Base-by-base conservation (phyloP, 1,140 invertebrate genomes). In the Achatina immaculata region DNA sequence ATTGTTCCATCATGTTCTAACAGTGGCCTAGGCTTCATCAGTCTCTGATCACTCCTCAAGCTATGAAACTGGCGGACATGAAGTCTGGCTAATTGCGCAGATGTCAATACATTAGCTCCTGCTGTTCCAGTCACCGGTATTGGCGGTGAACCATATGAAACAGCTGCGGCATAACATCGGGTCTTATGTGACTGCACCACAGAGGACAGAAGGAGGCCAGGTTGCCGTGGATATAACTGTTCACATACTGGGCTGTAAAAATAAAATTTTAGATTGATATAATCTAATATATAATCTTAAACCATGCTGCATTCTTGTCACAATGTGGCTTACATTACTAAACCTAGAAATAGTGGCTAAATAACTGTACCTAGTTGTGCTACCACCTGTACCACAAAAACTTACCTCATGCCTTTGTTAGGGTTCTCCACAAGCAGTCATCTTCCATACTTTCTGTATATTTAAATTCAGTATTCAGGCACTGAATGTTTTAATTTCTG, bases 41-140 rank as follows among this genome's bases (percentile, higher is more conserved):
- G 40, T 11, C 62, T 43, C 1, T 48, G 36, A 58, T 51, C 69
- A 40, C 24, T 3, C 28, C 69, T 43, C 14, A 62, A n/a, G 31
- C 38, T 48, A 40, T 81, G 55, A 24, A 78, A 24, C 45, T 78
- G 78, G 0, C 74, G 65, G 28, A 83, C 51, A 72, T 83, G 82
- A 31, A 83, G 82, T n/a, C 79, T 74, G 34, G 34, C 58, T 40
- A 83, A 42, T 34, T 83, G 82, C 21, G 11, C 34, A 1, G 58
- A 38, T 36, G 76, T 78, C 19, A 78, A 45, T 11, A 42, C 38
- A 78, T 78, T 78, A 28, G n/a, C 24, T 1, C 38, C 6, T 42
- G 38, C n/a, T 24, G 68, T 24, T 24, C 21, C 11, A 28, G 68
- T 11, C 68, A n/a, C 38, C n/a, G 68, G 42, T 38, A 40, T 38